Base-by-base conservation (phyloP, 2,797 vertebrate species). In the Prionace glauca region DNA sequence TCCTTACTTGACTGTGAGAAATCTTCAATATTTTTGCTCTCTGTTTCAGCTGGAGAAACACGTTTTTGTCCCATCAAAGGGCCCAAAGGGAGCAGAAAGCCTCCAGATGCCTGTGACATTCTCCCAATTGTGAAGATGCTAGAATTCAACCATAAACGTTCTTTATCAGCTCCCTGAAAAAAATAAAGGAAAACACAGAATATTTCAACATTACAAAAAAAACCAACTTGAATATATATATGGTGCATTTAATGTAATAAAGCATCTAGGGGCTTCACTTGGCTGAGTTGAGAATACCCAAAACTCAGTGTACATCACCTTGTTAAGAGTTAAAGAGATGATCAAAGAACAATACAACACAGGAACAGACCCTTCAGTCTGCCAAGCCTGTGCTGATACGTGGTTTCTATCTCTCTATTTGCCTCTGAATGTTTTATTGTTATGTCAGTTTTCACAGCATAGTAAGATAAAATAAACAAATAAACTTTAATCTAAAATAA, bases 21-120 rank as follows among this genome's bases (percentile, higher is more conserved):
- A 86, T 93, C 36, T 72, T 96, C 92, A 11, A 45, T 86, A 60
- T 96, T 93, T 56, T 90, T 96, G 65, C 84, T 95, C 88, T 77
- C 91, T 65, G 26, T 50, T 67, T 95, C 74, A 45, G 93, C 20
- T 65, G 96, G 96, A 65, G 69, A 95, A 36, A 95, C 86, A 93
- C 95, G 93, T 72, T 50, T 96, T 71, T 96, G 96, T 77, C 56
- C 96, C 29, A 96, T 96, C 74, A 95, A 95, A 60, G 96, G 79
- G 84, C 65, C 96, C 67, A 79, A 69, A 18, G 96, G 60, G 79
- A 93, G 81, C 41, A 88, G 72, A 24, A 56, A 72, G 32, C 96
- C 95, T 4, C 95, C 86, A 41, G 94, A 96, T 9, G 95, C 71
- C 91, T 96, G 96, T 77, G 97, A 96, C 97, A 97, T 97, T 95